Evolutionary conservation across 2,113 vertebrate species (phyloP).

Genomic region (Ibidorhyncha struthersii): DNA sequence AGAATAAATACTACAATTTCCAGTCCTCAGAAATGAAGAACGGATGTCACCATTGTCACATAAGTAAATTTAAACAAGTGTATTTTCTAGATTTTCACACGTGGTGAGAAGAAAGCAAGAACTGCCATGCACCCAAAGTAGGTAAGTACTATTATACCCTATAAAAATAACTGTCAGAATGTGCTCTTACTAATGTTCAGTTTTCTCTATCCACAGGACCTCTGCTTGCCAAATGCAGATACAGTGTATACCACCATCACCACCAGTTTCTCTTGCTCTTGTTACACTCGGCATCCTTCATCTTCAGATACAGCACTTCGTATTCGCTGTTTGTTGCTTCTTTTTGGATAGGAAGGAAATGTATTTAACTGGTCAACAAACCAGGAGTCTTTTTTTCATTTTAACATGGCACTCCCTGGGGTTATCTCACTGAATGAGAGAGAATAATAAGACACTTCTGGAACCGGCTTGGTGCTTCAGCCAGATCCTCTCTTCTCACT

Average conservation of each 20-base stretch:
- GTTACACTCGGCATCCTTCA: background rate
- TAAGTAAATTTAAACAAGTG: background rate
- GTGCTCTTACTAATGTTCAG: background rate
- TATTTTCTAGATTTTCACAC: background rate
- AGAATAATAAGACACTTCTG: background rate
- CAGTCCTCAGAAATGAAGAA: background rate
- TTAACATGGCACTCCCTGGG: background rate
- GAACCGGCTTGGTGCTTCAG: background rate
- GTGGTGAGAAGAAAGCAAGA: background rate
- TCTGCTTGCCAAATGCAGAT: background rate
- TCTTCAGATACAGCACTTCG: background rate
- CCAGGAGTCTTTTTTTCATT: background rate
- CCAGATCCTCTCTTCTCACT: background rate
- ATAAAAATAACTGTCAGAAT: background rate
- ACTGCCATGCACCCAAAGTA: background rate
- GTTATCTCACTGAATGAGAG: background rate
- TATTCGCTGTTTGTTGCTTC: background rate
- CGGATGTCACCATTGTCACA: background rate
- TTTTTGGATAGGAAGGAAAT: background rate
- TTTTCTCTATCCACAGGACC: background rate
- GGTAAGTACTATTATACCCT: background rate
- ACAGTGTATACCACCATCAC: background rate
- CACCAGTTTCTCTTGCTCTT: rapidly evolving
- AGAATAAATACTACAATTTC: background rate
- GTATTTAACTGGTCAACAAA: background rate